Base-by-base conservation (phyloP, 2,113 vertebrate genomes). In the Cariama cristata region DNA sequence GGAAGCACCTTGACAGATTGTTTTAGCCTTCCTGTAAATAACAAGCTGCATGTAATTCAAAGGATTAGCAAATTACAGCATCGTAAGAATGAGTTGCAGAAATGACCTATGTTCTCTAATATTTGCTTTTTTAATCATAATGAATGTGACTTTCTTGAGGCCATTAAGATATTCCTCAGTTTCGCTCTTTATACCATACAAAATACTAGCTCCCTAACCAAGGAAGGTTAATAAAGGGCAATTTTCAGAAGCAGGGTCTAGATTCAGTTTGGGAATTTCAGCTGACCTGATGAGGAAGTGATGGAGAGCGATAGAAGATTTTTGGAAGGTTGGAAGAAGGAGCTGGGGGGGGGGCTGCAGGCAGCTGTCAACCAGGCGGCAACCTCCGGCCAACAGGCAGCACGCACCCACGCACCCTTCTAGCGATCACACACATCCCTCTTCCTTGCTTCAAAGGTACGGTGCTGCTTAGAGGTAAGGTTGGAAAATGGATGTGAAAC, bases 401-500 rank as follows among this genome's bases (percentile, higher is more conserved):
- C 66, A 33, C 38, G 4, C 38, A 67, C 38, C 7, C 11, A 1
- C 0, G 1, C 77, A 7, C n/a, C 2, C 0, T 52, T 35, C n/a
- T 8, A 26, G 73, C 18, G 2, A 14, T 45, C 74, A 85, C 33
- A 30, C 79, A 35, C 66, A 35, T 72, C 63, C 59, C 67, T 49
- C 88, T 40, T 52, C 5, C 63, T 47, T 68, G 69, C 72, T 93
- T 96, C 91, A 67, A 52, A 91, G 73, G 52, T 62, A 3, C 8
- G 63, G 55, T 63, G 67, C 86, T 95, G 81, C 77, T 79, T 64
- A 45, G 74, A 58, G 62, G 77, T 91, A 56, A 79, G 83, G 55
- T 6, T 93, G 89, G 84, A 86, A 97, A 96, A 91, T 88, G 79
- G 87, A 79, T 93, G 79, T 3, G 58, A 55, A 94, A 73, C 93